Evolutionary conservation across 2,797 vertebrate species (phyloP), one percentile per base, ranked within the genome.

Genomic region (Morelia viridis): DNA sequence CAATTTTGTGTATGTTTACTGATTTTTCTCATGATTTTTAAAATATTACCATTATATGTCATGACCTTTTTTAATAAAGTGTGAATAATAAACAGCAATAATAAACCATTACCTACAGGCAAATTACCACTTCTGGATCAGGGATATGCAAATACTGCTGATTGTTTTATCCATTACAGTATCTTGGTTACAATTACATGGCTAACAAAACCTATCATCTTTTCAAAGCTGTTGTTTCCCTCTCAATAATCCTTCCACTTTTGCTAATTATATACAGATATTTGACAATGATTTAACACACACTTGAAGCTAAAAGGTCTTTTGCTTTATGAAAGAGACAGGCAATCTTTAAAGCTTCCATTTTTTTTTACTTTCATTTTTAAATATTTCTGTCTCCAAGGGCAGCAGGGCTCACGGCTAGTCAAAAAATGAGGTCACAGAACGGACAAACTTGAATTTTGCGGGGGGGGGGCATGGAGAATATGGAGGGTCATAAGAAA

Each of bases 121-220:
- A 85, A 68, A 60, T 58, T 58, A 19, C 53, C 41, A 7, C 11
- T 46, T 90, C 46, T 64, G 46, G 61, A 24, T 53, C 46, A 62
- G 80, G n/a, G 11, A 62, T 61, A n/a, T n/a, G 26, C 26, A 61
- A 50, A 28, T 62, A 28, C 15, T 90, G 57, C 24, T 28, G 24
- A 19, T 62, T n/a, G 26, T 83, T 85, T 90, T 85, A 85, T 85
- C 56, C 68, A 89, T 91, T 91, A 46, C 35, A 46, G 24, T 56
- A 83, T 89, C 87, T 93, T 85, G 28, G 24, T 60, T 95, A 93
- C n/a, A 71, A 22, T 61, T 56, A 41, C 1, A 19, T 58, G 24
- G 17, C 9, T 61, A 61, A 71, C 26, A 57, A 91, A 76, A 13
- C 22, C 8, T 2, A 64, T 5, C 6, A 41, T 26, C 22, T 61